Base-by-base conservation (phyloP, 1,140 invertebrate species). In the Atta colombica region DNA sequence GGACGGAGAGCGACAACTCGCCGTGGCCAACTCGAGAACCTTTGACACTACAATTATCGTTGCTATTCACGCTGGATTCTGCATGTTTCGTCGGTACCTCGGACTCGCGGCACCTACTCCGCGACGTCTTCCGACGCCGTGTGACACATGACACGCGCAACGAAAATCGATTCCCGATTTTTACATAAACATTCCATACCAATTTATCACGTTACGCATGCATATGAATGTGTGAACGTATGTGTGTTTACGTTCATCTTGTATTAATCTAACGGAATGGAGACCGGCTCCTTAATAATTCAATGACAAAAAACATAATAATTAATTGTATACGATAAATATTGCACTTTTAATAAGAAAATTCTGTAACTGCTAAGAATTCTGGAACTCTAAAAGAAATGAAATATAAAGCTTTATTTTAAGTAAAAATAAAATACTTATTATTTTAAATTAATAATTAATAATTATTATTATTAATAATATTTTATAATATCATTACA, bases 21-120 rank as follows among this genome's bases (percentile, higher is more conserved):
- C 74, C 58, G 74, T 3, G 35, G 74, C 7, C 58, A 68, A 66
- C 18, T 35, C 61, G 63, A 58, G 14, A 69, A 86, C 65, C 53
- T 86, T 51, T 69, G 85, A 55, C 85, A 86, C 77, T 53, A 86
- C 85, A 81, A 86, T 86, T 69, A 86, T 80, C 85, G 65, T 81
- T n/a, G 51, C 51, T 80, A 68, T 81, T 69, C 63, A 80, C 12
- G 82, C 25, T 14, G 35, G 39, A 58, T 72, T 60, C 53, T 45
- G 55, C 28, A n/a, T 28, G 39, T 84, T 74, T 84, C 55, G 14
- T 61, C 80, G 39, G 8, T 60, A 49, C 39, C 35, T 18, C 60
- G 12, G 16, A 14, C 49, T 12, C 31, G 39, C 75, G 14, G 39
- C 66, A 35, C 25, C 25, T 25, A 25, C 25, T 25, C 25, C 0